Evolutionary conservation across 2,888 invertebrate genomes (phyloP).

Genomic region (Cephus rjabovi): DNA sequence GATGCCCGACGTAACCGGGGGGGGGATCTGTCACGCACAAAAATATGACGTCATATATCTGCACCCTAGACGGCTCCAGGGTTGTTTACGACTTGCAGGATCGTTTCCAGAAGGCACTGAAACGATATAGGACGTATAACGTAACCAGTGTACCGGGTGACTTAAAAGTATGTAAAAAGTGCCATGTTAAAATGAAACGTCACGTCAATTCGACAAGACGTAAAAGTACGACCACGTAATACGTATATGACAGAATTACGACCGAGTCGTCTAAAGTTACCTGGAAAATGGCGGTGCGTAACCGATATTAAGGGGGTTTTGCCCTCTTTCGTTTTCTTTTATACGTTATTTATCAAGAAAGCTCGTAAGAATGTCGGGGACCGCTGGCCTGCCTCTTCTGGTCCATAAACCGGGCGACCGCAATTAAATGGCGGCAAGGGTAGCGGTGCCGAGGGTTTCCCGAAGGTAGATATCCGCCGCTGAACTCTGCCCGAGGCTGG

Average conservation of each 20-base stretch:
- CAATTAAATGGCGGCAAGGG: constrained; percentile 21
- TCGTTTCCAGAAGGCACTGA: constrained; percentile 57
- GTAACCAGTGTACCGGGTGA: constrained; percentile 41
- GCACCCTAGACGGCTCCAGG: constrained; percentile 51
- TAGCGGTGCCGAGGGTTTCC: neutral
- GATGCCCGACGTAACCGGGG: constrained; percentile 49
- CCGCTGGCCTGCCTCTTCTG: constrained; percentile 12
- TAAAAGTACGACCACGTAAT: neutral
- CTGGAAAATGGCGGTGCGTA: neutral
- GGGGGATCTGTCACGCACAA: constrained; percentile 58
- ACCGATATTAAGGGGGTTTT: neutral
- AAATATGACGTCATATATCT: constrained; percentile 60
- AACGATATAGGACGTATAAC: constrained; percentile 41
- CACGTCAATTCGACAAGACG: neutral
- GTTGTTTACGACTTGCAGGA: constrained; percentile 59
- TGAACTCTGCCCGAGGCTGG: neutral
- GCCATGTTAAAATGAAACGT: neutral
- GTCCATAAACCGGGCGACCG: constrained; percentile 23
- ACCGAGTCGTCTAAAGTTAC: neutral
- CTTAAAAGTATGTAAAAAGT: constrained; percentile 37
- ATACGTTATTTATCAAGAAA: neutral
- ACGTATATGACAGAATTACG: neutral
- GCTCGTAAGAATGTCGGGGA: neutral
- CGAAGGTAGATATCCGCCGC: constrained; percentile 9
- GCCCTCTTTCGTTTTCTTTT: neutral